A percentile compares a stretch with the other conserved stretches of the same genome.
Evolutionary conservation across 2,113 vertebrate genomes (phyloP).

Genomic region (Halcyon malimbica): DNA sequence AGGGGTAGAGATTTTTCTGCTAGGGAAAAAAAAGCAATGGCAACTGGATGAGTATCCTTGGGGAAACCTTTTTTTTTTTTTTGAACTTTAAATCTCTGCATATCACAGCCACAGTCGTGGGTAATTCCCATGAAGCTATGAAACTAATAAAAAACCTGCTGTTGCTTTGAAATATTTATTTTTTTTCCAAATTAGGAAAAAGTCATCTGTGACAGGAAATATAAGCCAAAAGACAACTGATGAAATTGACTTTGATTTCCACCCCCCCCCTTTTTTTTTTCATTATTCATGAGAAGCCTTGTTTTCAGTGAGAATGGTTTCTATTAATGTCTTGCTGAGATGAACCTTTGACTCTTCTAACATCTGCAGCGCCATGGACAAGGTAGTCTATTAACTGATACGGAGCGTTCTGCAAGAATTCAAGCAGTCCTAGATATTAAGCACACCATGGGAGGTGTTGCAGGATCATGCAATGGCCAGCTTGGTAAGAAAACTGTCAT

Average conservation of each 20-base stretch:
- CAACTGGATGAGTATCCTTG: not conserved
- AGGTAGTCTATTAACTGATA: not conserved
- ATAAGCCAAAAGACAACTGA: not conserved
- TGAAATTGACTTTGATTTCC: not conserved
- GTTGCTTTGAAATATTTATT: not conserved
- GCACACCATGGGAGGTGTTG: not conserved
- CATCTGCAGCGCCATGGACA: not conserved
- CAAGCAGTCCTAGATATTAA: not conserved
- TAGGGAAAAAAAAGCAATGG: not conserved
- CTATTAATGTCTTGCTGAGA: constrained; percentile 1
- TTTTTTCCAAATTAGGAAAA: not conserved
- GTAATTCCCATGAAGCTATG: not conserved
- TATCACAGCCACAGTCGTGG: not conserved
- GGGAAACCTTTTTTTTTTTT: not conserved
- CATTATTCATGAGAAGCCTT: not conserved
- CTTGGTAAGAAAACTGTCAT: not conserved
- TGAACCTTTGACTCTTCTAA: not conserved
- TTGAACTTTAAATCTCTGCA: not conserved
- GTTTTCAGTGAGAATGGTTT: not conserved
- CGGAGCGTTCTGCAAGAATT: not conserved
- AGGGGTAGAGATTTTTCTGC: not conserved
- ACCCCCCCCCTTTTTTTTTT: not conserved
- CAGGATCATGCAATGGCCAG: not conserved
- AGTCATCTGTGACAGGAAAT: not conserved
- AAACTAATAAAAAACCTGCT: not conserved